Conservation (phyloP, 2,888 invertebrate genomes). For the Dichetophora obliterata region DNA sequence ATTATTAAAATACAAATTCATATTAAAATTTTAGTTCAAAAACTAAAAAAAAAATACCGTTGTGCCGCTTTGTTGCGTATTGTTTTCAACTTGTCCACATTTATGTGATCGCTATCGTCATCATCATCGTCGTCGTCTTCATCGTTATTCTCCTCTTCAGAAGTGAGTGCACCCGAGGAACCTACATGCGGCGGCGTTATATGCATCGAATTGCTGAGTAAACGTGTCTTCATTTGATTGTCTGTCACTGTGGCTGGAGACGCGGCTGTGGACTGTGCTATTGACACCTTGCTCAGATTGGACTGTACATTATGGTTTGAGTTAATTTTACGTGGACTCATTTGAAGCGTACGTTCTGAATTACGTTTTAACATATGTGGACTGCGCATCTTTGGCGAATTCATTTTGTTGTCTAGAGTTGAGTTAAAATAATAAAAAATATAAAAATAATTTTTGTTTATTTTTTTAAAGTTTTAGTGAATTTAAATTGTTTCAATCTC, state of each 20-base stretch:
- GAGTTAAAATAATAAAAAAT: conserved; percentile 31
- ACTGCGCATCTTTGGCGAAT: conserved; percentile 67
- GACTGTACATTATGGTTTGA: conserved; percentile 37
- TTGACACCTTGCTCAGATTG: conserved; percentile 3
- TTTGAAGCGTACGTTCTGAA: conserved; percentile 60
- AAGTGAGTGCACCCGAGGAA: conserved; percentile 70
- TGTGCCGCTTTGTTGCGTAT: conserved; percentile 76
- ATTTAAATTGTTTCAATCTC: conserved; percentile 7
- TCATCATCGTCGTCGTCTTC: conserved; percentile 72
- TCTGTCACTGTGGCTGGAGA: conserved; percentile 41
- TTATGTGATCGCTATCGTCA: conserved; percentile 75
- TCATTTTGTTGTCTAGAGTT: conserved; percentile 63
- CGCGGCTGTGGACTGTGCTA: not conserved
- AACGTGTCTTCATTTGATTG: conserved; percentile 55
- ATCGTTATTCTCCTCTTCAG: conserved; percentile 71
- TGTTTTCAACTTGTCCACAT: conserved; percentile 76
- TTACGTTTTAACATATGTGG: conserved; percentile 64
- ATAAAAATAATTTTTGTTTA: conserved; percentile 37
- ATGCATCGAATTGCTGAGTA: conserved; percentile 57
- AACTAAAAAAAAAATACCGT: conserved; percentile 56
- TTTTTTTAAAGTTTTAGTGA: not conserved
- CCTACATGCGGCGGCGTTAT: conserved; percentile 64
- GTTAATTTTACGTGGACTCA: conserved; percentile 65
- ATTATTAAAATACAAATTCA: too few relatives aligned
- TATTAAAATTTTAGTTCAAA: too few relatives aligned